Percentiles rank a stretch among this genome's conserved stretches.
Conservation (phyloP, 2,113 vertebrate genomes). For the Octodon degus region DNA sequence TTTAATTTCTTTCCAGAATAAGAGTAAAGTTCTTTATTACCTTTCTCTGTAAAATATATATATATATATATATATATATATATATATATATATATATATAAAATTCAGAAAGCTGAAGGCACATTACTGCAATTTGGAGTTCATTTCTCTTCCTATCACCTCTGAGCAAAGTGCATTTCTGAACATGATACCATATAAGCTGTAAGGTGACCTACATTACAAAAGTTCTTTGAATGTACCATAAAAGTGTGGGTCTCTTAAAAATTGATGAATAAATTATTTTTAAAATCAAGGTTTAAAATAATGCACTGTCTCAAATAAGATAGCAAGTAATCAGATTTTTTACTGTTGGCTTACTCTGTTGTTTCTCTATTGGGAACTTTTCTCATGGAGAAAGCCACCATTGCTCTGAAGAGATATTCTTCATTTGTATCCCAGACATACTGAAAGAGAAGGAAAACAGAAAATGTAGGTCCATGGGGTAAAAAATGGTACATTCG, state of each 20-base stretch:
- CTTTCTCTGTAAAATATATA: neutral
- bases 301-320: conserved; percentile 35
- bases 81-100: neutral
- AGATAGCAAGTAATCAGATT: neutral
- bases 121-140: neutral
- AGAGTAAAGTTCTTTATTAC: neutral
- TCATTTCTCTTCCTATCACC: conserved; percentile 5
- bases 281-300: neutral
- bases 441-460: conserved; percentile 90
- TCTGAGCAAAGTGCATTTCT: neutral
- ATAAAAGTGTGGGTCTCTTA: neutral
- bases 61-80: neutral
- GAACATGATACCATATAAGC: neutral
- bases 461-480: conserved; percentile 38
- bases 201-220: neutral
- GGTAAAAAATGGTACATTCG: neutral
- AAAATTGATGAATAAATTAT: neutral
- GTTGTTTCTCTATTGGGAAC: conserved; percentile 82
- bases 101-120: conserved; percentile 33
- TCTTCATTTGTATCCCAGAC: conserved; percentile 93
- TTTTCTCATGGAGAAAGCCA: conserved; percentile 94
- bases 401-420: conserved; percentile 93
- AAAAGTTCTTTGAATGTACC: neutral
- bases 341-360: conserved; percentile 87
- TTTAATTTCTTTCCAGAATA: conserved; percentile 11